Percentiles rank a stretch among this genome's conserved stretches.
These are phyloP conservation scores for Scotopteryx bipunctaria DNA, from an alignment of 2,888 invertebrate genomes.

Conservation along the genomic window DNA sequence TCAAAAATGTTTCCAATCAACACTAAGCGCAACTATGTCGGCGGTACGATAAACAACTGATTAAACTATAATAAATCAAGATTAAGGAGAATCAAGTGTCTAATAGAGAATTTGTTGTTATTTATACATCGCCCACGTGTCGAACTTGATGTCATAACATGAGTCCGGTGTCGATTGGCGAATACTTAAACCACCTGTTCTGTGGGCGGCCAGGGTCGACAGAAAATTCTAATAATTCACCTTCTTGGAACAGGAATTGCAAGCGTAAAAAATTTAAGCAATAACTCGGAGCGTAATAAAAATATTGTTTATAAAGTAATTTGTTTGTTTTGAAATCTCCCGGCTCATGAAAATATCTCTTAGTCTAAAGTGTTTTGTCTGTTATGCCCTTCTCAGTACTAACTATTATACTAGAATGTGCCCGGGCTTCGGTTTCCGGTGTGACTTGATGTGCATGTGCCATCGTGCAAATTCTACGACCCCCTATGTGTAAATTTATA, in stretches of 20 bases:
- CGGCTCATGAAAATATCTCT: neutral
- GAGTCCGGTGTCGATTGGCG: conserved; percentile 51
- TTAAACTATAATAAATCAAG: conserved; percentile 29
- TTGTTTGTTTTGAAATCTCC: neutral
- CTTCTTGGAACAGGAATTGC: conserved; percentile 47
- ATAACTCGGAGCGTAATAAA: conserved; percentile 34
- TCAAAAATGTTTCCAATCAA: conserved; percentile 22
- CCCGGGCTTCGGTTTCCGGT: no score
- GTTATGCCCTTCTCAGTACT: no score
- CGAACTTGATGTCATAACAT: conserved; percentile 51
- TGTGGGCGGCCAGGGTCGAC: conserved; percentile 71
- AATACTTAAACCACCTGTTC: conserved; percentile 68
- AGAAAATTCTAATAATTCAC: conserved; percentile 53
- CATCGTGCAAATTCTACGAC: conserved; percentile 80
- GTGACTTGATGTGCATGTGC: conserved; percentile 65
- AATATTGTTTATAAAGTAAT: neutral
- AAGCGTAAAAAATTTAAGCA: conserved; percentile 35
- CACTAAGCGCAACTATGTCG: conserved; percentile 15
- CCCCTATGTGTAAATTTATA: conserved; percentile 82
- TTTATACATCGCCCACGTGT: conserved; percentile 54
- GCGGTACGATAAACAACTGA: conserved; percentile 19
- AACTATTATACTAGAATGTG: no score
- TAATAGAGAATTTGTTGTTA: conserved; percentile 43
- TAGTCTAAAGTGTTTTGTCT: neutral
- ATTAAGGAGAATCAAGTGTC: conserved; percentile 34